Percentiles rank a stretch among this genome's conserved stretches.
Conservation (phyloP, 2,113 vertebrate species). For the Ceratotherium simum region DNA sequence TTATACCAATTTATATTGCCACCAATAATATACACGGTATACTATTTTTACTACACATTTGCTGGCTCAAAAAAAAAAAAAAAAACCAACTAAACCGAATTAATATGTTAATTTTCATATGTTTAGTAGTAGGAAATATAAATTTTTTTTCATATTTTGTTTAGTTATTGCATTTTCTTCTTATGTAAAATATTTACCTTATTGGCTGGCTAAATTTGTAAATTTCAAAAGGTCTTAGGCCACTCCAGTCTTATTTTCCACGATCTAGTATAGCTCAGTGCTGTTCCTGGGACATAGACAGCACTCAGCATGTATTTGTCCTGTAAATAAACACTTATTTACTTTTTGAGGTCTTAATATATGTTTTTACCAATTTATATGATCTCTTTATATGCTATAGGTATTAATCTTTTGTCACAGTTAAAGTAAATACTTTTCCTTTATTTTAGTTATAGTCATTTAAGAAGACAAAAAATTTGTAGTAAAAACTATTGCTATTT, state of each 20-base stretch:
- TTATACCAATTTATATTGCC: constrained; percentile 9
- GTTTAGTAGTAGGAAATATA: neutral
- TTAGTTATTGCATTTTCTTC: constrained; percentile 5
- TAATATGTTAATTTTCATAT: constrained; percentile 33
- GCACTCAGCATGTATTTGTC: neutral
- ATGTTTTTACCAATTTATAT: neutral
- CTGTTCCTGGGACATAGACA: neutral
- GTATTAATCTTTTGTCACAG: neutral
- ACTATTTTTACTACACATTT: constrained; percentile 5
- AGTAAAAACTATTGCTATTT: neutral
- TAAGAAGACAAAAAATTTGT: neutral
- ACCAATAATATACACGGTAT: neutral
- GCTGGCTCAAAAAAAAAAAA: neutral
- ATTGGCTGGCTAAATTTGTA: neutral
- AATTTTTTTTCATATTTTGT: neutral
- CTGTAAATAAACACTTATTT: neutral
- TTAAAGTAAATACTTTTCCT: neutral
- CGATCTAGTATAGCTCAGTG: neutral
- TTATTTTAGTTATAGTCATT: neutral
- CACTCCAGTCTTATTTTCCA: neutral
- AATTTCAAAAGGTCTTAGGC: neutral
- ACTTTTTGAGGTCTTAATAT: neutral
- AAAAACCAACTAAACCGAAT: neutral
- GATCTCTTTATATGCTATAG: neutral
- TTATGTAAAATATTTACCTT: neutral